A percentile compares a stretch with the other conserved stretches of the same genome.
phyloP scores from a whole-genome alignment of 2,113 vertebrate genomes.

The Lophura nycthemera region DNA sequence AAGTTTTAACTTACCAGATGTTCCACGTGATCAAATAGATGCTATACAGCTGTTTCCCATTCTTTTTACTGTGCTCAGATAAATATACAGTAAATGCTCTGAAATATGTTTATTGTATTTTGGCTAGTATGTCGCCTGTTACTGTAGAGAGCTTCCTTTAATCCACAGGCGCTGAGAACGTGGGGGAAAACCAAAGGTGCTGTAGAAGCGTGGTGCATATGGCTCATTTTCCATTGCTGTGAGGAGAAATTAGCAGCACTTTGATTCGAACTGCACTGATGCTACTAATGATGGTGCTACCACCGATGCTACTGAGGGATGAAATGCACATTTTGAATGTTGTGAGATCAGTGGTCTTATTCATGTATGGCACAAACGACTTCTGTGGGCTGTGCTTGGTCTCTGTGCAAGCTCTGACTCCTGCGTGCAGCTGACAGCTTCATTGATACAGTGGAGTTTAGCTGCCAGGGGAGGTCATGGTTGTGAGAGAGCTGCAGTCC shows the following conservation, averaged over 20 bases:
- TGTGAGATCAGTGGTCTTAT: not conserved
- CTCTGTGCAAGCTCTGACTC: not conserved
- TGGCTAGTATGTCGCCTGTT: not conserved
- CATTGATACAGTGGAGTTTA: not conserved
- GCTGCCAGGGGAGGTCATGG: not conserved
- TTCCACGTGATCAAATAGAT: slow-evolving; percentile 64
- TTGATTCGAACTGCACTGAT: not conserved
- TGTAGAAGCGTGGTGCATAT: not conserved
- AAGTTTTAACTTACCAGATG: slow-evolving; percentile 64
- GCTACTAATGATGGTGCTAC: not conserved
- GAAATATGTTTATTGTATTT: slow-evolving; percentile 51
- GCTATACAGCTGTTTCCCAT: slow-evolving; percentile 67
- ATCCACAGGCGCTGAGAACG: not conserved
- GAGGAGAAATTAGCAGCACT: not conserved
- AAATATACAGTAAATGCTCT: slow-evolving; percentile 54
- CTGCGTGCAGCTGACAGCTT: fast-evolving
- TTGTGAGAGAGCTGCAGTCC: not conserved
- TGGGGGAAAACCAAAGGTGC: not conserved
- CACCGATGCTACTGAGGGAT: not conserved
- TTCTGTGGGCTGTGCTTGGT: not conserved
- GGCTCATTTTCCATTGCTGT: not conserved
- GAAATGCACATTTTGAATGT: not conserved
- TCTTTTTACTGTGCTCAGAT: slow-evolving; percentile 56
- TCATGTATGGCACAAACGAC: fast-evolving
- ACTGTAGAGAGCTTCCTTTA: slow-evolving; percentile 4